Percentiles rank a stretch among this genome's conserved stretches.
phyloP scores from a whole-genome alignment of 2,888 invertebrate species.

The Mythimna albipuncta region DNA sequence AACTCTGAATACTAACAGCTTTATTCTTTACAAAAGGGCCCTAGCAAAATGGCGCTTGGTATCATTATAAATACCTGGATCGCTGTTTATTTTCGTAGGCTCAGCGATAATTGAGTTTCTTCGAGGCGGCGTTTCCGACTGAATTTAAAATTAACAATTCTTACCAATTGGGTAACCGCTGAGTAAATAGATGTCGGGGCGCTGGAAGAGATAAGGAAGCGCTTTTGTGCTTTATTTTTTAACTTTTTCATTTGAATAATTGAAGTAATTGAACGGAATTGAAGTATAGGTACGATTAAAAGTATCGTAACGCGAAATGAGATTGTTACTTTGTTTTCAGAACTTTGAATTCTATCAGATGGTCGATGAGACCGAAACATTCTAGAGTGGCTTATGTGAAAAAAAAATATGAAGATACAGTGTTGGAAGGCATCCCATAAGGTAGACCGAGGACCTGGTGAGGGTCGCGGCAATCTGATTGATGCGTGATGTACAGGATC shows the following conservation, averaged over 20 bases:
- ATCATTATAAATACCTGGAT: conserved; percentile 72
- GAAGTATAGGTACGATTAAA: neutral
- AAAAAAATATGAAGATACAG: too few species aligned
- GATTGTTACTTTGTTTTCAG: too few species aligned
- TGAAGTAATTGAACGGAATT: neutral
- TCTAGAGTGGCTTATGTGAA: too few species aligned
- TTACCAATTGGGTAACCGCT: conserved; percentile 72
- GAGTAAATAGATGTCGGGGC: conserved; percentile 40
- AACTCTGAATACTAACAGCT: conserved; percentile 20
- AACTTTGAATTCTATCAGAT: too few species aligned
- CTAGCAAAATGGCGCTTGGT: conserved; percentile 34
- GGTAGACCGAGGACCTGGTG: too few species aligned
- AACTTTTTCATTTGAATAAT: conserved; percentile 15
- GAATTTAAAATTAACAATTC: conserved; percentile 84
- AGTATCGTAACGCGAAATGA: neutral
- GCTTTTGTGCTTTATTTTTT: conserved; percentile 5
- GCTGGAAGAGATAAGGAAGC: conserved; percentile 59
- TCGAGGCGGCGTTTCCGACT: conserved; percentile 60
- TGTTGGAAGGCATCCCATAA: too few species aligned
- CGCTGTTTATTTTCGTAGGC: conserved; percentile 79
- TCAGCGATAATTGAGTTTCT: conserved; percentile 84
- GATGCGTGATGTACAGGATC: too few species aligned
- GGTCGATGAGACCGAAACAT: too few species aligned
- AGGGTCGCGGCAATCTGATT: too few species aligned
- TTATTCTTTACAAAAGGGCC: conserved; percentile 15